Base-by-base conservation (phyloP, 2,888 invertebrate genomes). In the Steinernema scapterisci region DNA sequence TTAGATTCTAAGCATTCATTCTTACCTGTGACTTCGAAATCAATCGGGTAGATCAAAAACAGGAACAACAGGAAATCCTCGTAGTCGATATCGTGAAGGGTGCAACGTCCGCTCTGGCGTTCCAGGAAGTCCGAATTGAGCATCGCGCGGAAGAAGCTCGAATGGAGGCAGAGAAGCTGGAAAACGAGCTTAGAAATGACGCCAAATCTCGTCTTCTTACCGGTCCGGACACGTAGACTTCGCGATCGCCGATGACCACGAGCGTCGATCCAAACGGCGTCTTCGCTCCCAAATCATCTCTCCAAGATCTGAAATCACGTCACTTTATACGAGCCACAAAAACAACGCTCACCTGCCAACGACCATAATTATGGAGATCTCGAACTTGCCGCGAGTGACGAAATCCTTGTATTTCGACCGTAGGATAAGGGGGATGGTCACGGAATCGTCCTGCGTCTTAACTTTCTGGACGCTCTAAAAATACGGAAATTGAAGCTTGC, bases 101-200 rank as follows among this genome's bases (percentile, higher is more conserved):
- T 21, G 21, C 54, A 54, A 6, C 54, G 54, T 6, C 54, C 54
- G 54, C 54, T 54, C 25, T 54, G 54, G 25, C 54, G 54, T 21
- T 54, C 54, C 23, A 54, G 25, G 54, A 54, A 54, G 13, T 54
- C 54, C 11, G 54, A 54, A 21, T 54, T 54, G 5, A 54, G 54
- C 54, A 54, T 54, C 5, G 21, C 54, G 54, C 54, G 54, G 54
- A 54, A 54, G 54, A 54, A 54, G 54, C 5, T 23, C 1, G 54
- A 54, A 23, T 54, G 54, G 21, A 54, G 13, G 54, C 54, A 23
- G 1, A 54, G 25, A 3, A 54, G 54, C 54, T 54, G 54, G 13
- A 54, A 51, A 9, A n/a, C 45, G 16, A 16, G 45, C 45, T 7
- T 16, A 44, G 16, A 44, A 11, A 44, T n/a, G n/a, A n/a, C n/a